Percentiles rank a stretch among this genome's conserved stretches.
These are phyloP conservation scores for Pissodes strobi DNA, from an alignment of 1,140 invertebrate genomes.

Conservation along the genomic window DNA sequence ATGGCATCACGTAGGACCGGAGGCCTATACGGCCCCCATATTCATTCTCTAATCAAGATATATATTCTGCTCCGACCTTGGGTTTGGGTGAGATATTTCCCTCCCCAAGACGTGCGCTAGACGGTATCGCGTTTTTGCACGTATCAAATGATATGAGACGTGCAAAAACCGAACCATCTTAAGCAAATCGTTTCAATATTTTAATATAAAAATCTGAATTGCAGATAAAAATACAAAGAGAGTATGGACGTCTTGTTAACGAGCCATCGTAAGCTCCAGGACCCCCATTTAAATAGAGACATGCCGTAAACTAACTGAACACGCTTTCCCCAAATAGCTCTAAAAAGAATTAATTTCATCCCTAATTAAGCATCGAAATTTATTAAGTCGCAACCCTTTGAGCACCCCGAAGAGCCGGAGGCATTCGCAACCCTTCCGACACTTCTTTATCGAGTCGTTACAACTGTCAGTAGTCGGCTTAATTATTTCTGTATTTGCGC, in stretches of 20 bases:
- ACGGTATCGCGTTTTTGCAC: too few species aligned
- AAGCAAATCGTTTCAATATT: too few species aligned
- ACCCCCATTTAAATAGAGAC: slow-evolving; percentile 33
- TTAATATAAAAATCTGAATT: too few species aligned
- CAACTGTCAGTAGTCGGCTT: slow-evolving; percentile 43
- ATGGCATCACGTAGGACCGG: slow-evolving; percentile 46
- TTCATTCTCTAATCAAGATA: slow-evolving; percentile 48
- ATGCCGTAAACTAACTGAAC: neutral
- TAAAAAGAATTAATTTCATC: slow-evolving; percentile 49
- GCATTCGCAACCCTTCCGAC: slow-evolving; percentile 39
- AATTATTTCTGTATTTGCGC: slow-evolving; percentile 49
- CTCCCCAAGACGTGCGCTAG: slow-evolving; percentile 38
- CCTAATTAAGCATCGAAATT: slow-evolving; percentile 50
- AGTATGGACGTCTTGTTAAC: too few species aligned
- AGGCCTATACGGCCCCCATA: slow-evolving; percentile 17
- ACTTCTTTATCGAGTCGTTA: slow-evolving; percentile 52
- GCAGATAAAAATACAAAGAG: too few species aligned
- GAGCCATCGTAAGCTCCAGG: too few species aligned
- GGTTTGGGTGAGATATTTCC: slow-evolving; percentile 48
- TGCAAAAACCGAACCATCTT: too few species aligned
- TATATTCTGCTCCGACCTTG: slow-evolving; percentile 49
- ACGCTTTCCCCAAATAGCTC: slow-evolving; percentile 8
- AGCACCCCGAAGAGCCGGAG: slow-evolving; percentile 30
- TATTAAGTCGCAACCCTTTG: slow-evolving; percentile 48
- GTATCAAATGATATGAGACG: too few species aligned